phyloP scores from a whole-genome alignment of 2,113 vertebrate species.

The Gallinago paraguaiae region DNA sequence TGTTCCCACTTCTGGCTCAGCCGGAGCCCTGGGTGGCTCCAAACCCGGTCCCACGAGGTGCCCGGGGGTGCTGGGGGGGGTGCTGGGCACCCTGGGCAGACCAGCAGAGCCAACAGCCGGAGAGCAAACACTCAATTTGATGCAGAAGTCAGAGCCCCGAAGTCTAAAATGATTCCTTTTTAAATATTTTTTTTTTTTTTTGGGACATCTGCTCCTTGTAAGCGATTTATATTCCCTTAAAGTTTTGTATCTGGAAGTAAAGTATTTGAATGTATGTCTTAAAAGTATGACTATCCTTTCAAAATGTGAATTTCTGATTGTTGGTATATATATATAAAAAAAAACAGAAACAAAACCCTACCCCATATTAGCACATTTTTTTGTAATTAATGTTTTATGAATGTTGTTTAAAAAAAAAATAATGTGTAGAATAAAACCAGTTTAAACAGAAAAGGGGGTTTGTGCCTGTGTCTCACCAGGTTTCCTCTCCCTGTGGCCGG shows the following conservation, averaged over 20 bases:
- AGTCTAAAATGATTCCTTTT: neutral
- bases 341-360: no score
- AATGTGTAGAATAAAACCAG: slow-evolving; percentile 41
- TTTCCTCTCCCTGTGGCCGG: neutral
- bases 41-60: neutral
- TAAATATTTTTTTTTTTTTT: neutral
- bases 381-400: slow-evolving; percentile 59
- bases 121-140: neutral
- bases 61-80: neutral
- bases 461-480: neutral
- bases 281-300: slow-evolving; percentile 1
- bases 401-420: slow-evolving; percentile 13
- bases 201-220: neutral
- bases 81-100: neutral
- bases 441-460: neutral
- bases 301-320: slow-evolving; percentile 37
- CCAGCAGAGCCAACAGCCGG: neutral
- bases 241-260: slow-evolving; percentile 40
- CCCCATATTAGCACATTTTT: slow-evolving; percentile 27
- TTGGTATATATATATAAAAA: neutral
- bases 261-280: slow-evolving; percentile 46
- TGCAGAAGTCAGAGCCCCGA: neutral
- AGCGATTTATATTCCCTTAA: neutral
- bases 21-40: neutral
- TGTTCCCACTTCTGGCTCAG: neutral